Conservation (phyloP, 2,797 vertebrate species). For the Parauchenoglanis ngamensis region DNA sequence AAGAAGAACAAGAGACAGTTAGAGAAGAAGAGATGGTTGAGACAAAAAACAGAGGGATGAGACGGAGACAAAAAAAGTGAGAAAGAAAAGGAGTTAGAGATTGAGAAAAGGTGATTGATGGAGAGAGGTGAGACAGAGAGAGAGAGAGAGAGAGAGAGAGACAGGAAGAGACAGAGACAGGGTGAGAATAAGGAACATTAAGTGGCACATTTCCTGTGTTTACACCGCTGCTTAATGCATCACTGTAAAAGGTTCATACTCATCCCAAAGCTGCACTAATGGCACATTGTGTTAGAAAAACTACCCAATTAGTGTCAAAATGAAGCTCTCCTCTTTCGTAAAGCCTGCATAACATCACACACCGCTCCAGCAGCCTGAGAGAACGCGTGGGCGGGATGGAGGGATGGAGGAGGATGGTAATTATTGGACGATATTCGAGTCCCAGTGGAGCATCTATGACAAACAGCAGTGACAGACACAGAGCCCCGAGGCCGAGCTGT, state of each 20-base stretch:
- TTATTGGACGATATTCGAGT: constrained; percentile 66
- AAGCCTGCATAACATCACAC: constrained; percentile 41
- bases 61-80: neutral
- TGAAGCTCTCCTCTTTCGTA: constrained; percentile 43
- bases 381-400: constrained; percentile 46
- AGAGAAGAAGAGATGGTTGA: neutral
- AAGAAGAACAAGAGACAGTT: neutral
- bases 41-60: neutral
- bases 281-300: constrained; percentile 44
- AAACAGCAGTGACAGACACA: constrained; percentile 68
- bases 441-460: constrained; percentile 66
- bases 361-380: constrained; percentile 38
- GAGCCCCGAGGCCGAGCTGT: constrained; percentile 69
- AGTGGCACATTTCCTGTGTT: constrained; percentile 35
- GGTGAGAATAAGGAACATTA: constrained; percentile 31
- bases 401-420: constrained; percentile 66
- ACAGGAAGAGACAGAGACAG: neutral
- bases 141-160: neutral
- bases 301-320: constrained; percentile 49
- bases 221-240: constrained; percentile 43
- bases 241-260: constrained; percentile 37
- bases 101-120: neutral
- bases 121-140: neutral
- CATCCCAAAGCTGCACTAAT: constrained; percentile 45
- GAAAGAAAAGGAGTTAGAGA: neutral